These are phyloP conservation scores for Hyles lineata DNA, from an alignment of 2,888 invertebrate genomes.

Conservation along the genomic window DNA sequence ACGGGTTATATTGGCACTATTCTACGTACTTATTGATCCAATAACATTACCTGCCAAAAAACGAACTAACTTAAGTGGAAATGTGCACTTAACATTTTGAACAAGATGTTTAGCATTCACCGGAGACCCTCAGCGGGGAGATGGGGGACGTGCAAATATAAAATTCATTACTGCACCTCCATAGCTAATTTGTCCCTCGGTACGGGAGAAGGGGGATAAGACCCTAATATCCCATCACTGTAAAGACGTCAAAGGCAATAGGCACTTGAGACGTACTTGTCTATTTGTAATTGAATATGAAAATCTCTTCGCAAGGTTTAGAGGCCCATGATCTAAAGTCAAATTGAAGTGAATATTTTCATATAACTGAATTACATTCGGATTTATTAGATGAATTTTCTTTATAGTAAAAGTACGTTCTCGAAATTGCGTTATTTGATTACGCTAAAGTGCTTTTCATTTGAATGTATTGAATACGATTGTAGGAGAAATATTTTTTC, in stretches of 20 bases:
- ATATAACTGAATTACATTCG: constrained; percentile 17
- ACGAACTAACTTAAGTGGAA: not conserved
- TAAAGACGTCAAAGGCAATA: constrained; percentile 77
- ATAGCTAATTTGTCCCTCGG: constrained; percentile 62
- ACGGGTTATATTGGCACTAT: too few species aligned
- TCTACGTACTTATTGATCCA: not conserved
- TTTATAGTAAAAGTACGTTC: constrained; percentile 11
- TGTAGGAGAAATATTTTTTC: not conserved
- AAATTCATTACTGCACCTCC: constrained; percentile 68
- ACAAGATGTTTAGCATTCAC: constrained; percentile 6
- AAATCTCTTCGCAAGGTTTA: constrained; percentile 71
- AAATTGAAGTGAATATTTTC: constrained; percentile 38
- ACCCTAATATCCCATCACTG: constrained; percentile 75
- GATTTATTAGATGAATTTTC: constrained; percentile 14
- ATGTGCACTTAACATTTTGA: not conserved
- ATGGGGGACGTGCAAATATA: constrained; percentile 60
- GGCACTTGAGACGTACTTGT: constrained; percentile 77
- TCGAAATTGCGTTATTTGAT: constrained; percentile 18
- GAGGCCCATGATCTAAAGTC: constrained; percentile 45
- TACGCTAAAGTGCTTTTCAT: constrained; percentile 25
- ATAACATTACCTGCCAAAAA: not conserved
- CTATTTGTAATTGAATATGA: constrained; percentile 85
- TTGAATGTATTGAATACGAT: not conserved
- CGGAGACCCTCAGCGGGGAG: constrained; percentile 44
- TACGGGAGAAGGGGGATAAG: constrained; percentile 48